These are phyloP conservation scores for Biston betularia DNA, from an alignment of 2,888 invertebrate genomes.

Conservation along the genomic window DNA sequence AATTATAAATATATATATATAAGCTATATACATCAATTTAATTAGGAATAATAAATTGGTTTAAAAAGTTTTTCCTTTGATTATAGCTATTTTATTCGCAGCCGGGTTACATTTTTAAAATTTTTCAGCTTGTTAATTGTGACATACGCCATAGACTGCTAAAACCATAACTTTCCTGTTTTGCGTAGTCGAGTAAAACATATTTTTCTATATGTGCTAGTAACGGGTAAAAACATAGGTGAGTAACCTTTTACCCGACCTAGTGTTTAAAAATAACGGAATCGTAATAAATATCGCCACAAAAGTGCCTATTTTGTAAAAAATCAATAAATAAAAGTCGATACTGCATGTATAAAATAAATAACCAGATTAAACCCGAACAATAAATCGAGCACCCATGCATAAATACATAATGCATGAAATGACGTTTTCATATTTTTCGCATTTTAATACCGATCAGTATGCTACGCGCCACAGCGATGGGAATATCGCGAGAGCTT, in stretches of 20 bases:
- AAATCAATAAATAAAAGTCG: neutral
- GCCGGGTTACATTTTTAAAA: too few species aligned
- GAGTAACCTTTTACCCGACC: slow-evolving; percentile 1
- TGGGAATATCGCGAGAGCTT: slow-evolving; percentile 54
- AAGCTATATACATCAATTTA: too few species aligned
- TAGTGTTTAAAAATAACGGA: neutral
- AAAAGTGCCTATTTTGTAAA: neutral
- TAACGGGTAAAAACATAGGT: neutral
- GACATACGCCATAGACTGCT: too few species aligned
- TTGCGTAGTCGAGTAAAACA: too few species aligned
- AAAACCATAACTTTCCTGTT: too few species aligned
- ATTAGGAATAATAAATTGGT: too few species aligned
- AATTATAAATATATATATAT: too few species aligned
- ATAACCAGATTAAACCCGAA: slow-evolving; percentile 1
- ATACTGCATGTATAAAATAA: slow-evolving; percentile 2
- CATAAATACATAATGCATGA: slow-evolving; percentile 13
- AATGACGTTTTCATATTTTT: slow-evolving; percentile 12
- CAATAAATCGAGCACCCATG: slow-evolving; percentile 20
- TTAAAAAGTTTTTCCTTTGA: too few species aligned
- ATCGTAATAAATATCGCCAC: neutral
- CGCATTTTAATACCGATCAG: slow-evolving; percentile 7
- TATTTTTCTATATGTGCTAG: neutral
- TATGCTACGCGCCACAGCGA: slow-evolving; percentile 50
- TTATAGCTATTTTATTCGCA: too few species aligned
- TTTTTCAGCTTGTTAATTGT: too few species aligned